These are phyloP conservation scores for Hylaeus volcanicus DNA, from an alignment of 1,140 invertebrate genomes.

Conservation along the genomic window DNA sequence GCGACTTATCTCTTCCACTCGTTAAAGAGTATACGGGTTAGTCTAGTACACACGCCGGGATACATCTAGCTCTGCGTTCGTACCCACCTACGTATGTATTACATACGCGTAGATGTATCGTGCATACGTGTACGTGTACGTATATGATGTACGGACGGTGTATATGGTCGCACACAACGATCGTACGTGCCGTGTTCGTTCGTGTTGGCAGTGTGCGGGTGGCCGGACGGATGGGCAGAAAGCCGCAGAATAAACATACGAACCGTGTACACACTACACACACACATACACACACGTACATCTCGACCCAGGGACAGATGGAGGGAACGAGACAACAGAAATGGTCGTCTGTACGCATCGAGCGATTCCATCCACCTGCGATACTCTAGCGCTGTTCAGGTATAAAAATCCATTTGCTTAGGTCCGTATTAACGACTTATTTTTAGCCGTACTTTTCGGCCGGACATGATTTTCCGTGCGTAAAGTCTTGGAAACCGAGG, in stretches of 20 bases:
- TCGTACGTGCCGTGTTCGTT: conserved; percentile 51
- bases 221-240: conserved; percentile 53
- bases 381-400: conserved; percentile 48
- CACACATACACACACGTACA: not conserved
- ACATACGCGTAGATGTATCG: not conserved
- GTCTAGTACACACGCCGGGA: conserved; percentile 53
- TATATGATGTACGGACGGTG: not conserved
- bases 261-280: conserved; percentile 12
- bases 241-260: conserved; percentile 53
- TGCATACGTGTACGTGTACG: not conserved
- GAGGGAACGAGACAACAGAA: conserved; percentile 40
- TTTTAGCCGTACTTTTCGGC: conserved; percentile 21
- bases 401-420: conserved; percentile 63
- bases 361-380: conserved; percentile 59
- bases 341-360: conserved; percentile 51
- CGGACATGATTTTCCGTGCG: not conserved
- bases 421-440: conserved; percentile 50
- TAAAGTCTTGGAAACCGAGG: conserved; percentile 17
- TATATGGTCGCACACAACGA: conserved; percentile 39
- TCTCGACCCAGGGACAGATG: conserved; percentile 10
- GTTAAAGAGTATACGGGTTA: conserved; percentile 64
- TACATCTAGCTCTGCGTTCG: conserved; percentile 56
- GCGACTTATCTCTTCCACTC: conserved; percentile 58
- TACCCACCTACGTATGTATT: conserved; percentile 13
- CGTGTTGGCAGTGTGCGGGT: conserved; percentile 59